Conservation (phyloP, 2,797 vertebrate genomes). For the Malacoraja senta region DNA sequence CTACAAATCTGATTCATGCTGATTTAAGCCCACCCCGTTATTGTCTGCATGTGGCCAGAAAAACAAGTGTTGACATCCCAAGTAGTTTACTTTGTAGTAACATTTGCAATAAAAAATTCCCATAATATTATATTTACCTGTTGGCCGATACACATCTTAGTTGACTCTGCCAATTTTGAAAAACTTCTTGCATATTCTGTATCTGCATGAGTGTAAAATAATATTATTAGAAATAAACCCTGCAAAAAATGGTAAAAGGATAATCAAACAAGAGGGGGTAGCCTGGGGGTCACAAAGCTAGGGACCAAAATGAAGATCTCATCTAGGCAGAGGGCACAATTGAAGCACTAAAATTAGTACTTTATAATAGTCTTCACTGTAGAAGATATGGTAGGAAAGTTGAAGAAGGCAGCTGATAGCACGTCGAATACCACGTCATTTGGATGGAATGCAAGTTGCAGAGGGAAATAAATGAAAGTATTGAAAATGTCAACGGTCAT, state of each 20-base stretch:
- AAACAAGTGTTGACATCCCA: neutral
- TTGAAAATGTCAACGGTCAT: neutral
- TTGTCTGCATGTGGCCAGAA: neutral
- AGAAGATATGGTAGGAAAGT: neutral
- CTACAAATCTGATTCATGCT: neutral
- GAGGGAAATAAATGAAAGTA: neutral
- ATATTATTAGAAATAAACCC: slow-evolving; percentile 31
- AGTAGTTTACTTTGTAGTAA: neutral
- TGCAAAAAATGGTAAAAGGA: neutral
- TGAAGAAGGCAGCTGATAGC: neutral
- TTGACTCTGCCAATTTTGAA: slow-evolving; percentile 88
- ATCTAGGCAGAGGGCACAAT: neutral
- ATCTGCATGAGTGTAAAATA: slow-evolving; percentile 61
- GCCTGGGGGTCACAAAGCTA: too few species aligned
- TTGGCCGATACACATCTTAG: slow-evolving; percentile 75
- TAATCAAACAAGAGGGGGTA: neutral
- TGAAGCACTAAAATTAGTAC: neutral
- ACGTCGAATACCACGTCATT: neutral
- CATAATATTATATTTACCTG: slow-evolving; percentile 63
- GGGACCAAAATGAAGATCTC: neutral
- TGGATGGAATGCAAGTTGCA: neutral
- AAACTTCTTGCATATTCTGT: slow-evolving; percentile 84
- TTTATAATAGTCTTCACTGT: slow-evolving; percentile 8
- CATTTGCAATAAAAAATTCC: neutral
- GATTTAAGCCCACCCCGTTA: neutral